Percentiles rank a stretch among this genome's conserved stretches.
Conservation (phyloP, 2,113 vertebrate species). For the Leucopsar rothschildi region DNA sequence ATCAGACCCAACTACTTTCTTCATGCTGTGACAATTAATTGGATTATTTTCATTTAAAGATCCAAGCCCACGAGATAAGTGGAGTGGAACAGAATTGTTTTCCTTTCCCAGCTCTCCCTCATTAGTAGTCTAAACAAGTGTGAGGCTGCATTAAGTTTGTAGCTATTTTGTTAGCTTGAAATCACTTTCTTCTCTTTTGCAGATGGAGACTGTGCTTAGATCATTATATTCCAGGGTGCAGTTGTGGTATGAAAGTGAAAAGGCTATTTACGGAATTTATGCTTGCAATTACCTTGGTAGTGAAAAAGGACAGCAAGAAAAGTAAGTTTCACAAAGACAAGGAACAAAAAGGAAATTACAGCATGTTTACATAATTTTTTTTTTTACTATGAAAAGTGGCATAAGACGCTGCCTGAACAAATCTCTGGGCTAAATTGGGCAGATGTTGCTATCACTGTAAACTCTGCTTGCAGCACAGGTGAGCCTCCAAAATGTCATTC, state of each 20-base stretch:
- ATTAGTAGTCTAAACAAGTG: conserved; percentile 25
- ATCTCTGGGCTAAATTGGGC: not conserved
- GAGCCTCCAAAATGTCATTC: not conserved
- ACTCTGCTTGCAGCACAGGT: not conserved
- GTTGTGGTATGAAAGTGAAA: not conserved
- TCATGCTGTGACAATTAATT: conserved; percentile 1
- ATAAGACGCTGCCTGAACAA: not conserved
- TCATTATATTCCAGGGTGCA: not conserved
- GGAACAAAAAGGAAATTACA: not conserved
- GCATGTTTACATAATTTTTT: not conserved
- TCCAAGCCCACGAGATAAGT: not conserved
- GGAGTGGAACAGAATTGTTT: conserved; percentile 2
- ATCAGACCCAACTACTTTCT: not conserved
- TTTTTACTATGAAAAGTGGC: not conserved
- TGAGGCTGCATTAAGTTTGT: conserved; percentile 23
- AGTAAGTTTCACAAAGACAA: not conserved
- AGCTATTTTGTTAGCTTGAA: conserved; percentile 15
- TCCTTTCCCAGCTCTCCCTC: not conserved
- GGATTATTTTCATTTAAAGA: conserved; percentile 34
- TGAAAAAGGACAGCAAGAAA: not conserved
- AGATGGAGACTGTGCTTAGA: not conserved
- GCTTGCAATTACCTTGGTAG: not conserved
- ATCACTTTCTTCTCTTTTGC: conserved; percentile 7
- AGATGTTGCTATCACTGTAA: not conserved
- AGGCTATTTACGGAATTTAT: not conserved